Base-by-base conservation (phyloP, 2,113 vertebrate genomes). In the Eublepharis macularius region DNA sequence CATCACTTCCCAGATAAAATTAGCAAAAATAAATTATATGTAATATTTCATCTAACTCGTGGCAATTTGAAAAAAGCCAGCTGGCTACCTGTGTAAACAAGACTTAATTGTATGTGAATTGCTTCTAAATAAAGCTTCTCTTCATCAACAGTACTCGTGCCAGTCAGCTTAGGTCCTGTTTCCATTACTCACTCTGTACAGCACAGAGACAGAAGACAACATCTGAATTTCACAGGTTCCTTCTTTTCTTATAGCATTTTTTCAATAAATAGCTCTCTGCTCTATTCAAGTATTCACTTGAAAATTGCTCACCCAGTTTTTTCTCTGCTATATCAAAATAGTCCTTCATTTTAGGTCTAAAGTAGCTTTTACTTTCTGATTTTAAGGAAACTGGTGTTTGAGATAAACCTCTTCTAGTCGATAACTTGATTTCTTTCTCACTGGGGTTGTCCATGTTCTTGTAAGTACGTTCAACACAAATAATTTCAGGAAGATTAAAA, bases 101-200 rank as follows among this genome's bases (percentile, higher is more conserved):
- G 21, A 17, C 3, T 14, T 76, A 26, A 57, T 39, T 21, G 21
- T 39, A 5, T 77, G n/a, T 39, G 34, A 60, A 78, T 13, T 39
- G 76, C 34, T 78, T 60, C 60, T 78, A 24, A 77, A 51, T 34
- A 76, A 76, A 60, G 73, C 29, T 75, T 75, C 29, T 75, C 34
- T 54, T 78, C 51, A 78, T 39, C 51, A 60, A 60, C 51, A 26
- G 39, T 54, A 78, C 21, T 41, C 54, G 39, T 60, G 51, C 51
- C 34, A 39, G 51, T 4, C n/a, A 36, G 16, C n/a, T 54, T 34
- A 74, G 11, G 47, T 39, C 69, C 69, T 6, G 6, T 70, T 41
- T 11, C 57, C 34, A 57, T 78, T 39, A 39, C 57, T 39, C 10
- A 57, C 34, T 4, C 9, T 11, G 7, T 14, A 39, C 19, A 77